Percentiles rank a stretch among this genome's conserved stretches.
Conservation (phyloP, 2,888 invertebrate genomes). For the Aromia moschata region DNA sequence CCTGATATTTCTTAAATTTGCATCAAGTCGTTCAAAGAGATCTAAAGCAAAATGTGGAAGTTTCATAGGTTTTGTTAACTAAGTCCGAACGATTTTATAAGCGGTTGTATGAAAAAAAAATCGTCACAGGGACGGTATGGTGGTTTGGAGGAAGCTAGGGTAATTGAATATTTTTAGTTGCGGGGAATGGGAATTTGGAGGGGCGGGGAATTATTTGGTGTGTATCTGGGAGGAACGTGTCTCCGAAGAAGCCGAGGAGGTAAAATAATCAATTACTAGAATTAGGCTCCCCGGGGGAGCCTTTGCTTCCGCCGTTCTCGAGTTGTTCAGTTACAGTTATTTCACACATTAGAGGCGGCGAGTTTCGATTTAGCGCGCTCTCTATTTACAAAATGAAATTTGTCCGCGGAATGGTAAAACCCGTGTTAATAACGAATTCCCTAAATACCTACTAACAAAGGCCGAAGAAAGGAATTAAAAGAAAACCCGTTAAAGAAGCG, state of each 20-base stretch:
- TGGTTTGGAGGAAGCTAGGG: no score
- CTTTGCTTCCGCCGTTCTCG: not conserved
- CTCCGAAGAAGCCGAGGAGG: not conserved
- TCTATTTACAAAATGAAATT: not conserved
- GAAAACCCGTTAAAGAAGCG: conserved; percentile 31
- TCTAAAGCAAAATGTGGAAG: no score
- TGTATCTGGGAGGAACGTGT: not conserved
- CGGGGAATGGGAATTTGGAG: no score
- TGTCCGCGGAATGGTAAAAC: not conserved
- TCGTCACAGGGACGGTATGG: no score
- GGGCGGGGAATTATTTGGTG: not conserved
- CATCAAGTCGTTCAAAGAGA: no score
- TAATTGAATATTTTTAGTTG: no score
- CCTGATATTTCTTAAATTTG: no score
- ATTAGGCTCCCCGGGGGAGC: not conserved
- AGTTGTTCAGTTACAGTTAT: not conserved
- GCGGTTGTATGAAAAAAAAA: no score
- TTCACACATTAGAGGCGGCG: not conserved
- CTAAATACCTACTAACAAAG: conserved; percentile 6
- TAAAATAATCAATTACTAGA: not conserved
- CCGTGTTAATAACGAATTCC: conserved; percentile 6
- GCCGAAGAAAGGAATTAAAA: conserved; percentile 15
- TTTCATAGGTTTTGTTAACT: no score
- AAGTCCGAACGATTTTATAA: no score
- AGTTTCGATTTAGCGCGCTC: not conserved